These are phyloP conservation scores for Phymastichus coffea DNA, from an alignment of 1,140 invertebrate species.

Conservation along the genomic window DNA sequence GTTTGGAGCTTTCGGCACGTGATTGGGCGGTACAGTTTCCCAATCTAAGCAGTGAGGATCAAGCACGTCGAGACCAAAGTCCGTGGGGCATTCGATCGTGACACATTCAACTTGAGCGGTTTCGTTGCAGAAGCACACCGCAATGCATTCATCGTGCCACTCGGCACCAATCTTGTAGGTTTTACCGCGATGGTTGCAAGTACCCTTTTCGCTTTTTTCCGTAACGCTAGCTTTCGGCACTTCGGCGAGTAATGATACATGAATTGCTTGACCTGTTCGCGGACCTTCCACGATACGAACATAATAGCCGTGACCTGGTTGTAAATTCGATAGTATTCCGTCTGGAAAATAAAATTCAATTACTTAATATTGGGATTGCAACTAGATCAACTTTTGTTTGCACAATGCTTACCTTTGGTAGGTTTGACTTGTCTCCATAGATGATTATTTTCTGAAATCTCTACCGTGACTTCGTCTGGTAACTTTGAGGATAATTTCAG, in stretches of 20 bases:
- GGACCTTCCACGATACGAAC: conserved; percentile 45
- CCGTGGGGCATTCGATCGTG: conserved; percentile 77
- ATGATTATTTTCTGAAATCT: conserved; percentile 52
- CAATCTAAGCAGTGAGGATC: conserved; percentile 81
- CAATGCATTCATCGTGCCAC: conserved; percentile 75
- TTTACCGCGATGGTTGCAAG: conserved; percentile 62
- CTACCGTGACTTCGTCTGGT: conserved; percentile 40
- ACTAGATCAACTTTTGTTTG: no score
- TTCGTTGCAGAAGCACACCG: conserved; percentile 70
- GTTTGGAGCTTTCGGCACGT: conserved; percentile 70
- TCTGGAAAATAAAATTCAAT: conserved; percentile 35
- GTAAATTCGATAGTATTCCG: conserved; percentile 47
- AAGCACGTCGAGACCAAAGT: conserved; percentile 79
- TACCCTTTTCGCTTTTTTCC: conserved; percentile 43
- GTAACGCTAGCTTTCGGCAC: conserved; percentile 48
- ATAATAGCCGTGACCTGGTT: conserved; percentile 50
- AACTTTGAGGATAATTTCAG: conserved; percentile 44
- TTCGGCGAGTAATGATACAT: conserved; percentile 47
- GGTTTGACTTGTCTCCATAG: conserved; percentile 48
- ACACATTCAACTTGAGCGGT: conserved; percentile 63
- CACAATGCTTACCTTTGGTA: conserved; percentile 40
- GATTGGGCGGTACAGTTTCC: conserved; percentile 74
- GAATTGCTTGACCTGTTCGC: conserved; percentile 40
- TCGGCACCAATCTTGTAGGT: conserved; percentile 57
- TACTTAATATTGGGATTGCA: background rate